Percentiles rank a stretch among this genome's conserved stretches.
phyloP scores from a whole-genome alignment of 2,113 vertebrate genomes.

The Echinops telfairi region DNA sequence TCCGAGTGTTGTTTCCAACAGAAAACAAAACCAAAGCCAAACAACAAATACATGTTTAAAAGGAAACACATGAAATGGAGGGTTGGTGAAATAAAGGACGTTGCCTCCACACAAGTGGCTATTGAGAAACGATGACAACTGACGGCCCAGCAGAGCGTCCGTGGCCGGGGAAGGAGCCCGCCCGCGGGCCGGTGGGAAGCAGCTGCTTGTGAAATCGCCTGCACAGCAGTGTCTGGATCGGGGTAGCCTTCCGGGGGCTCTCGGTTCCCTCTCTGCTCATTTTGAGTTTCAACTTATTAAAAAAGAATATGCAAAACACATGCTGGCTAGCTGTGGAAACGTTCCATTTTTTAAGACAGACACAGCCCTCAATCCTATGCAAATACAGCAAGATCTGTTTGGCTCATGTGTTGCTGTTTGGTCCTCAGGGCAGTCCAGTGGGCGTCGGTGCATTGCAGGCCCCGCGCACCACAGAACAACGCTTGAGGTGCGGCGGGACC shows the following conservation, averaged over 20 bases:
- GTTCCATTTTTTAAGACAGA: not conserved
- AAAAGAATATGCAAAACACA: not conserved
- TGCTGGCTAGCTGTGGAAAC: constrained; percentile 10
- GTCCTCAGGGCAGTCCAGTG: too few species aligned
- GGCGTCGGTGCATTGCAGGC: too few species aligned
- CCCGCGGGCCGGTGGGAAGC: too few species aligned
- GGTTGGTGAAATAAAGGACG: not conserved
- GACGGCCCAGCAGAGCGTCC: not conserved
- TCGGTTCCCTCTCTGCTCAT: not conserved
- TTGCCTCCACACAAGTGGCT: not conserved
- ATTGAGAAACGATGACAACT: constrained; percentile 28
- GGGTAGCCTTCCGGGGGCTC: not conserved
- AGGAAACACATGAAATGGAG: not conserved
- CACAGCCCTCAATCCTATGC: not conserved
- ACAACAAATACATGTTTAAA: not conserved
- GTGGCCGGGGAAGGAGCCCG: too few species aligned
- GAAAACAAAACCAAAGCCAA: not conserved
- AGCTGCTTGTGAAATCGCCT: too few species aligned
- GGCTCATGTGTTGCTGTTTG: not conserved
- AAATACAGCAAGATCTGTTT: constrained; percentile 5
- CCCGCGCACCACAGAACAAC: too few species aligned
- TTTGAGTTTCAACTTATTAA: not conserved
- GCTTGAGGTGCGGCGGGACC: too few species aligned
- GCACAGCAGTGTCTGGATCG: too few species aligned
- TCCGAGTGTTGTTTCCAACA: not conserved